A percentile compares a stretch with the other conserved stretches of the same genome.
These are phyloP conservation scores for Zaprionus ghesquierei DNA, from an alignment of 1,140 invertebrate species.

Conservation along the genomic window DNA sequence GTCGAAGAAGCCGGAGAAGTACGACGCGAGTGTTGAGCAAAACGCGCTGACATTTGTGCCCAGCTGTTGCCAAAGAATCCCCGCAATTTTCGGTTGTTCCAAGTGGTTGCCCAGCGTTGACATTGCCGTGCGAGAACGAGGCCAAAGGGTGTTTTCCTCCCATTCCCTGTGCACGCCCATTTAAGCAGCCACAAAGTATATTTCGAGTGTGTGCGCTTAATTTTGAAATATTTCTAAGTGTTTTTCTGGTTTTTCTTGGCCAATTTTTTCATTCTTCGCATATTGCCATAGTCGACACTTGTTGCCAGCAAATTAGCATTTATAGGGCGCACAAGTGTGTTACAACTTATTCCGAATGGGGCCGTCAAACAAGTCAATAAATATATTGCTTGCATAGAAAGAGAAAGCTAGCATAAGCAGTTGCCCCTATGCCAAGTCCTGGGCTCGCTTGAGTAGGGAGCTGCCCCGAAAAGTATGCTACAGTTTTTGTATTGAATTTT, in stretches of 20 bases:
- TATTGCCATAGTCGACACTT: conserved; percentile 5
- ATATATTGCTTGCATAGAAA: conserved; percentile 43
- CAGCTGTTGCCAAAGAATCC: conserved; percentile 60
- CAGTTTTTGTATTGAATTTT: conserved; percentile 55
- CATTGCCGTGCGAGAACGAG: not conserved
- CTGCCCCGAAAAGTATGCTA: conserved; percentile 24
- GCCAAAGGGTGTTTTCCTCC: conserved; percentile 27
- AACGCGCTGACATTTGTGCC: conserved; percentile 55
- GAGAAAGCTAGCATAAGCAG: not conserved
- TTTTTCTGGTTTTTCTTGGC: not conserved
- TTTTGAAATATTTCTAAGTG: conserved; percentile 20
- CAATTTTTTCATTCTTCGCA: not conserved
- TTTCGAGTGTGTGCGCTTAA: conserved; percentile 32
- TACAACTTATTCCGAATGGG: not conserved
- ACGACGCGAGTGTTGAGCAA: not conserved
- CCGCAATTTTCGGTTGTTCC: conserved; percentile 50
- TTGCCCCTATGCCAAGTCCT: not conserved
- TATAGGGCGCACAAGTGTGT: conserved; percentile 21
- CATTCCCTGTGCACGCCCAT: not conserved
- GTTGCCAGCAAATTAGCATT: conserved; percentile 44
- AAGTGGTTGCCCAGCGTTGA: conserved; percentile 39
- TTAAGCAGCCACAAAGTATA: not conserved
- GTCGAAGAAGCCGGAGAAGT: conserved; percentile 2
- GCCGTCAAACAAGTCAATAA: conserved; percentile 34
- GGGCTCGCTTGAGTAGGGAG: no score